phyloP scores from a whole-genome alignment of 2,113 vertebrate species.

The Aegithalos caudatus region DNA sequence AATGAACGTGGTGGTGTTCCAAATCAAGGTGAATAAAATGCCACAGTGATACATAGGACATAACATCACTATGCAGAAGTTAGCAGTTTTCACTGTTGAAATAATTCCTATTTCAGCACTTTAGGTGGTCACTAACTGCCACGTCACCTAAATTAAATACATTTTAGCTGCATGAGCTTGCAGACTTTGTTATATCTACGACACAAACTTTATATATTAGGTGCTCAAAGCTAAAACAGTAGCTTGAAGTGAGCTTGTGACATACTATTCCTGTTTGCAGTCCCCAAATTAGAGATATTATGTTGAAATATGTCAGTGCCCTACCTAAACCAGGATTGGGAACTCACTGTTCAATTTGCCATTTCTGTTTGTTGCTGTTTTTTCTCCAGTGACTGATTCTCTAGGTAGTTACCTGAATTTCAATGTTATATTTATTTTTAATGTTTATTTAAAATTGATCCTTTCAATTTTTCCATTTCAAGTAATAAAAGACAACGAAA shows the following conservation, averaged over 20 bases:
- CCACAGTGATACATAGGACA: constrained; percentile 47
- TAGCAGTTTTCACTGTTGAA: constrained; percentile 59
- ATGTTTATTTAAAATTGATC: constrained; percentile 13
- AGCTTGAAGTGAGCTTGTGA: not conserved
- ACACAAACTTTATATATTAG: not conserved
- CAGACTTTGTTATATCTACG: not conserved
- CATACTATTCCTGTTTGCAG: not conserved
- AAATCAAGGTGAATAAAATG: constrained; percentile 70
- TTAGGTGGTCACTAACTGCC: constrained; percentile 40
- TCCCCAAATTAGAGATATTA: not conserved
- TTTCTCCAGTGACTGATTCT: not conserved
- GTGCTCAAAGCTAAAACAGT: constrained; percentile 2
- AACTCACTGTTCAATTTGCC: not conserved
- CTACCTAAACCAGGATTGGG: not conserved
- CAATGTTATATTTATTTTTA: not conserved
- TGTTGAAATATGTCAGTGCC: not conserved
- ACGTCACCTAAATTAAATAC: constrained; percentile 51
- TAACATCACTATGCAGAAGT: constrained; percentile 66
- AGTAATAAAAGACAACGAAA: constrained; percentile 28
- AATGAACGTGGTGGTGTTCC: constrained; percentile 57
- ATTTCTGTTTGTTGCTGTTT: not conserved
- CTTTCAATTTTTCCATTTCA: not conserved
- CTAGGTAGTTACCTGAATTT: not conserved
- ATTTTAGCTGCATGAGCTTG: constrained; percentile 25
- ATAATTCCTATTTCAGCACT: constrained; percentile 67